Evolutionary conservation across 2,113 vertebrate genomes (phyloP).

Genomic region (Callipepla squamata): DNA sequence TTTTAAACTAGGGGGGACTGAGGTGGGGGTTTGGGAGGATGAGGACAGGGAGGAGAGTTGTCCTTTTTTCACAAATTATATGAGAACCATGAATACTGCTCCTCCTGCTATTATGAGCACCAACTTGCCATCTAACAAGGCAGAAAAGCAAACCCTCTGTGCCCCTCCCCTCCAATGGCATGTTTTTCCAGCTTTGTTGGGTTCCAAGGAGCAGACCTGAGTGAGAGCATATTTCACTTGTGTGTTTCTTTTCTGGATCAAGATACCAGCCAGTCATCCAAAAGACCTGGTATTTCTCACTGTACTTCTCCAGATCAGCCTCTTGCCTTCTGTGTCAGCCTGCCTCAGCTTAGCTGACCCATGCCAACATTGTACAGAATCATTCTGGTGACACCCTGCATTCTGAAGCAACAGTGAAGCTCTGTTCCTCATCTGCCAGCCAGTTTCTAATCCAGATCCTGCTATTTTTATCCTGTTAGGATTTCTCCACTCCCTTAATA

Average conservation of each 20-base stretch:
- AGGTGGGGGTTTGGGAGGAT: too few relatives aligned
- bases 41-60: background rate
- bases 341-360: background rate
- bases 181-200: background rate
- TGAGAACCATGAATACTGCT: background rate
- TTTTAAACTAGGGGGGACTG: background rate
- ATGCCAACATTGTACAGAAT: background rate
- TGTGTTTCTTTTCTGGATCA: background rate
- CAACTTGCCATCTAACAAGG: background rate
- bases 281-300: background rate
- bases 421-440: constrained; percentile 19
- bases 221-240: background rate
- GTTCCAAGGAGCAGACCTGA: background rate
- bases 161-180: background rate
- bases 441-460: constrained; percentile 38
- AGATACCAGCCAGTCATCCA: background rate
- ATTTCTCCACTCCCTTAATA: constrained; percentile 60
- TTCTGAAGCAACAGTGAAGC: constrained; percentile 19
- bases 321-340: background rate
- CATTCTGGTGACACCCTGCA: background rate
- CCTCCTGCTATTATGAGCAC: background rate
- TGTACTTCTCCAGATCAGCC: background rate
- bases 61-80: background rate
- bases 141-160: background rate
- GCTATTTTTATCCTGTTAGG: constrained; percentile 46